Evolutionary conservation across 2,888 invertebrate genomes (phyloP), one percentile per base, ranked within the genome.

Genomic region (Mesorhabditis spiculigera): DNA sequence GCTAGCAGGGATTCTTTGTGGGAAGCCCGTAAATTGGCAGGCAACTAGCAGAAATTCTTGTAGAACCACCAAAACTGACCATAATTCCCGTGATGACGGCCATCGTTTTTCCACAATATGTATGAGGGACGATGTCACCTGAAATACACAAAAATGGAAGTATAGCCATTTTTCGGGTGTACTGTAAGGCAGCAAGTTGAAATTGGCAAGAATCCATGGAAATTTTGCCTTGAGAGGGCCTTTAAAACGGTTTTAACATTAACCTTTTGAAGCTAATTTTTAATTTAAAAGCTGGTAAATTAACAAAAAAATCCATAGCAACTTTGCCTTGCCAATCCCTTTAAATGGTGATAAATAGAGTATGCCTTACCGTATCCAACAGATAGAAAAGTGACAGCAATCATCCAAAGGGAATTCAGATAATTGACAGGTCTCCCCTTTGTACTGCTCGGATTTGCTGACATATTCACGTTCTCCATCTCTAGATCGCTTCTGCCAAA

Each of bases 381-480:
- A 90, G 96, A 96, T 88, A 99, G 92, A 91, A 99, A 98, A 86
- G 98, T 98, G 88, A 98, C 97, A 87, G 97, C 95, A 89, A 98
- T 96, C 89, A 98, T 92, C 97, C 98, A 98, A 94, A 98, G 95
- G 86, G 97, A 94, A 90, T 97, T 97, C 61, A 88, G 79, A 69
- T 86, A 86, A 69, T 81, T 81, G 68, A 81, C 58, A 50, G 58
- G 58, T 63, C 63, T 13, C n/a, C 28, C 63, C 16, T n/a, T 63
- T 16, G 6, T 6, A 28, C 28, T 28, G 6, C 41, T 63, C 63
- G 10, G 6, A n/a, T 16, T 28, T 16, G 6, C 63, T 16, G 13
- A 8, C 63, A n/a, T 16, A n/a, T 16, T 28, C n/a, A 8, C 44
- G 10, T 42, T 65, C 65, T 43, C 65, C 13, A 10, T 43, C 13